phyloP scores from a whole-genome alignment of 2,888 invertebrate genomes.

The Epinotia brunnichana region DNA sequence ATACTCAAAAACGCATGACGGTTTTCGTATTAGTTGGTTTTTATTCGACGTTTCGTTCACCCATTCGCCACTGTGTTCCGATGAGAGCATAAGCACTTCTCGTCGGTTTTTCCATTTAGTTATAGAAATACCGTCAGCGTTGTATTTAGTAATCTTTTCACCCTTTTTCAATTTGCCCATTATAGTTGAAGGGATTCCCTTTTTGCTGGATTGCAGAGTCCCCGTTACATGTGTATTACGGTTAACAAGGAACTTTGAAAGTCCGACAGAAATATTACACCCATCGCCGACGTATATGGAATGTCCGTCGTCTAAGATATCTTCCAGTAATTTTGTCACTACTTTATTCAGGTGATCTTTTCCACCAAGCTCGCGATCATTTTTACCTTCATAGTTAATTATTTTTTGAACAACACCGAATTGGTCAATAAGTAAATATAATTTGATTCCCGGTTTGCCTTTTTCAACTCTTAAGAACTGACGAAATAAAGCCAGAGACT shows the following conservation, averaged over 20 bases:
- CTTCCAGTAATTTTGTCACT: not conserved
- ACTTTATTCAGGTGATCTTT: conserved; percentile 6
- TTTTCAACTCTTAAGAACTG: too few species aligned
- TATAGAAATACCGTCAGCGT: conserved; percentile 14
- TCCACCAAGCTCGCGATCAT: not conserved
- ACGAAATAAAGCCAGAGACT: not conserved
- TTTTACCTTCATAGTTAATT: conserved; percentile 1
- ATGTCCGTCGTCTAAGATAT: conserved; percentile 1
- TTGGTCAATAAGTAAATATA: conserved; percentile 12
- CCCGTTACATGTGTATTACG: conserved; percentile 22
- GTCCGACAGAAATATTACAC: conserved; percentile 13
- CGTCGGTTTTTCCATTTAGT: conserved; percentile 21
- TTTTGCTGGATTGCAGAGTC: conserved; percentile 4
- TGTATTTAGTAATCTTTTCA: conserved; percentile 21
- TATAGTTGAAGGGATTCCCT: not conserved
- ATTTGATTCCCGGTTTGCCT: too few species aligned
- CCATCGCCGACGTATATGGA: conserved; percentile 12
- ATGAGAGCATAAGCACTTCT: conserved; percentile 12
- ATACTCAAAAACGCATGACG: conserved; percentile 4
- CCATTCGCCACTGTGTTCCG: conserved; percentile 16
- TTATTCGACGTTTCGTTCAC: not conserved
- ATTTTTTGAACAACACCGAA: conserved; percentile 20
- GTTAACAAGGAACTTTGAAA: conserved; percentile 1
- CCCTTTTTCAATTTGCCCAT: conserved; percentile 3
- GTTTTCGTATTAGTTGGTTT: not conserved